phyloP scores from a whole-genome alignment of 2,113 vertebrate genomes.

The Epinephelus fuscoguttatus region DNA sequence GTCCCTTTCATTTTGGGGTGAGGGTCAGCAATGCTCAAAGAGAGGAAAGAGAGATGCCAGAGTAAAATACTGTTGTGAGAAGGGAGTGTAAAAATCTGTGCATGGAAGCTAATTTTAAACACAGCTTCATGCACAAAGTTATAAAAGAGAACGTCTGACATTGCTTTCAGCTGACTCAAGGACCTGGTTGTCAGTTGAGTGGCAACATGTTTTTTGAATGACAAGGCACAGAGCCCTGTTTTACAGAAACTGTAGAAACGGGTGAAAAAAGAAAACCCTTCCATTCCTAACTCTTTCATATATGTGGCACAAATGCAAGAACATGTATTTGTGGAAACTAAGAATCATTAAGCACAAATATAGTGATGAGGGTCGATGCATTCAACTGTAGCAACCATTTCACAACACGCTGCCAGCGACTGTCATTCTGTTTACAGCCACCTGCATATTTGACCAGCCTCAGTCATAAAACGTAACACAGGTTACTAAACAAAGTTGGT shows the following conservation, averaged over 20 bases:
- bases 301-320: too few relatives aligned
- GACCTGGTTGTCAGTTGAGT: slow-evolving; percentile 49
- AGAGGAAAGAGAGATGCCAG: slow-evolving; percentile 2
- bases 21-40: slow-evolving; percentile 17
- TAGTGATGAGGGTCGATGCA: neutral
- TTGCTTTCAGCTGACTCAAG: slow-evolving; percentile 17
- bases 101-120: neutral
- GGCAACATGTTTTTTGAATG: slow-evolving; percentile 40
- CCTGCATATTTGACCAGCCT: neutral
- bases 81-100: neutral
- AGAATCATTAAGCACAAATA: too few relatives aligned
- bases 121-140: neutral
- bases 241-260: neutral
- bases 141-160: slow-evolving; percentile 3
- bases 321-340: neutral
- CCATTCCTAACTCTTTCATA: too few relatives aligned
- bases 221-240: neutral
- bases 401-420: neutral
- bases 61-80: slow-evolving; percentile 23
- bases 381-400: neutral
- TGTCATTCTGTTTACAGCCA: neutral
- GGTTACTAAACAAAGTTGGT: neutral
- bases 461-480: neutral
- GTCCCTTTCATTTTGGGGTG: slow-evolving; percentile 26
- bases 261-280: neutral